Percentiles rank a stretch among this genome's conserved stretches.
phyloP scores from a whole-genome alignment of 2,888 invertebrate species.

The Lithosia quadra region DNA sequence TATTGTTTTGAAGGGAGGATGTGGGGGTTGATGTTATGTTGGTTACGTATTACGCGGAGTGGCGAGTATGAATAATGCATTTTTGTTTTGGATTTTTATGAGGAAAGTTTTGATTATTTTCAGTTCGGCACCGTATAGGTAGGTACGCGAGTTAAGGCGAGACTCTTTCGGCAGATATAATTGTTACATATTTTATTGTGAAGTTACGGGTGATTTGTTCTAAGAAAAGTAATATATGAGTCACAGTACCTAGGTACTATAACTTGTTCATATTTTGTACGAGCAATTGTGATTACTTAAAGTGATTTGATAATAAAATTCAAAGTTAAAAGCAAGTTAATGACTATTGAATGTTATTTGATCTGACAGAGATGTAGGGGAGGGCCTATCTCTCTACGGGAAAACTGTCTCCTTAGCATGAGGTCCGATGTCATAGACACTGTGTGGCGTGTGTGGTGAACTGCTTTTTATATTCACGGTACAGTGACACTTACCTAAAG shows the following conservation, averaged over 20 bases:
- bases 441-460: no score
- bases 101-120: constrained; percentile 87
- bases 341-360: no score
- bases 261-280: background rate
- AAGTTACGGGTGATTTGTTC: constrained; percentile 63
- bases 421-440: no score
- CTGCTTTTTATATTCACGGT: background rate
- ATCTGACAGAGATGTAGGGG: no score
- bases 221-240: constrained; percentile 68
- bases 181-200: constrained; percentile 62
- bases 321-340: no score
- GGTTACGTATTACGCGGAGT: constrained; percentile 72
- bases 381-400: no score
- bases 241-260: constrained; percentile 28
- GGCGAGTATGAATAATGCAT: constrained; percentile 86
- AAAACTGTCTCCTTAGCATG: background rate
- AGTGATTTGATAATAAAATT: no score
- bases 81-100: constrained; percentile 88
- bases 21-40: constrained; percentile 61
- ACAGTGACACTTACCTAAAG: background rate
- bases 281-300: no score
- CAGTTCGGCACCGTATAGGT: constrained; percentile 82
- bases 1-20: constrained; percentile 55
- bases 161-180: constrained; percentile 68
- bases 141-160: constrained; percentile 71